Evolutionary conservation across 2,888 invertebrate genomes (phyloP).

Genomic region (Campoplex capitator): DNA sequence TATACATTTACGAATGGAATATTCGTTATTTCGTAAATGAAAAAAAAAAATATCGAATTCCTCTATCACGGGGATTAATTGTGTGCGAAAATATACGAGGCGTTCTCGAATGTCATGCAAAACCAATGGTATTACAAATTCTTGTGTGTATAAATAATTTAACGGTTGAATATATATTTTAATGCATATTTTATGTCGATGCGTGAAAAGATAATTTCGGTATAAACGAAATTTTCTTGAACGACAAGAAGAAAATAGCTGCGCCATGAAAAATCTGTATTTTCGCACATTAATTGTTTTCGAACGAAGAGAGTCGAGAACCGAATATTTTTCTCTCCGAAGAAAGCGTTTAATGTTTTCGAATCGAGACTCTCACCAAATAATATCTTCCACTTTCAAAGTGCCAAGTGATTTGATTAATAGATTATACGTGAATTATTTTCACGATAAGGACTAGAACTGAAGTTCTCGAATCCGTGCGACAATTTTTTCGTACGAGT

Average conservation of each 20-base stretch:
- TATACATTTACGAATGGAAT: not conserved
- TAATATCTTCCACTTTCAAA: conserved; percentile 63
- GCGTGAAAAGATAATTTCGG: not conserved
- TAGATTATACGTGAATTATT: conserved; percentile 47
- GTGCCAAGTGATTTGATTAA: conserved; percentile 68
- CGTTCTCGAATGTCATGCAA: not conserved
- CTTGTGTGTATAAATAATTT: conserved; percentile 5
- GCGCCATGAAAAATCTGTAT: not conserved
- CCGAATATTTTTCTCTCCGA: not conserved
- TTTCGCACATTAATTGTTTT: conserved; percentile 21
- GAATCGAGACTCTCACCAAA: conserved; percentile 12
- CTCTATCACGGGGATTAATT: not conserved
- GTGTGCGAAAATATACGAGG: conserved; percentile 17
- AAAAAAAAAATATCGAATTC: not conserved
- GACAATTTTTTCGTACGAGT: not conserved
- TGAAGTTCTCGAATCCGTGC: conserved; percentile 26
- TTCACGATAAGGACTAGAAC: conserved; percentile 45
- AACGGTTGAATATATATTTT: not conserved
- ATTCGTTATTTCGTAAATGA: not conserved
- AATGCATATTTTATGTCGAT: not conserved
- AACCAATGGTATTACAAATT: not conserved
- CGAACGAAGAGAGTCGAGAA: not conserved
- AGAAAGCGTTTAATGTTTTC: not conserved
- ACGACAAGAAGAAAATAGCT: not conserved
- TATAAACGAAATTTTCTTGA: not conserved